Base-by-base conservation (phyloP, 1,140 invertebrate species). In the Drosophila melanica region DNA sequence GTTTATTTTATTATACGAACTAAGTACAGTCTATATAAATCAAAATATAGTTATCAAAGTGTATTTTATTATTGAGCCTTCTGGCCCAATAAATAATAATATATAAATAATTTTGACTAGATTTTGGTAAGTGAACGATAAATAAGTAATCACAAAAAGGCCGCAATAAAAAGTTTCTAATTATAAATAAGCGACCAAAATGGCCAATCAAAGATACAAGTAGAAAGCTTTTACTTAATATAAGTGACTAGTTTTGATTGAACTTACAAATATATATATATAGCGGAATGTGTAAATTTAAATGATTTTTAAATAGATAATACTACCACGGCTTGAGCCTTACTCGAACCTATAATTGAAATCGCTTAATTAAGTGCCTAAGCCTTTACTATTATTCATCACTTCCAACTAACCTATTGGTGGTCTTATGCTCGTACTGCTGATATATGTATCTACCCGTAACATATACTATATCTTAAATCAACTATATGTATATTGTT, bases 381-480 rank as follows among this genome's bases (percentile, higher is more conserved):
- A 59, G 35, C 54, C 58, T 35, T 37, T 12, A 39, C 7, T n/a
- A 20, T 60, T 20, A 20, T 14, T 35, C 42, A 59, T 47, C 57
- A 47, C 57, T 47, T 45, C 30, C 11, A 18, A 47, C 62, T 72
- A 66, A 66, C 54, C 63, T 72, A 72, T 72, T 72, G 69, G 63
- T 72, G 63, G 69, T 72, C 63, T 58, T 51, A 57, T 44, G 41
- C 12, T 44, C 27, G 27, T 50, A 71, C 35, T 71, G 37, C 65
- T 74, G 57, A 74, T 69, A 74, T 74, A 69, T 74, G 66, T 63
- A 44, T 47, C 57, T 74, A 74, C 66, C 65, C 58, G 71, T 73
- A 73, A 73, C 47, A 73, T 50, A 63, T 69, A 69, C 35, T 74
- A 50, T 67, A 50, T 67, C 51, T 42, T 63, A 63, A n/a, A 1